Conservation (phyloP, 2,888 invertebrate species). For the Eupithecia abbreviata region DNA sequence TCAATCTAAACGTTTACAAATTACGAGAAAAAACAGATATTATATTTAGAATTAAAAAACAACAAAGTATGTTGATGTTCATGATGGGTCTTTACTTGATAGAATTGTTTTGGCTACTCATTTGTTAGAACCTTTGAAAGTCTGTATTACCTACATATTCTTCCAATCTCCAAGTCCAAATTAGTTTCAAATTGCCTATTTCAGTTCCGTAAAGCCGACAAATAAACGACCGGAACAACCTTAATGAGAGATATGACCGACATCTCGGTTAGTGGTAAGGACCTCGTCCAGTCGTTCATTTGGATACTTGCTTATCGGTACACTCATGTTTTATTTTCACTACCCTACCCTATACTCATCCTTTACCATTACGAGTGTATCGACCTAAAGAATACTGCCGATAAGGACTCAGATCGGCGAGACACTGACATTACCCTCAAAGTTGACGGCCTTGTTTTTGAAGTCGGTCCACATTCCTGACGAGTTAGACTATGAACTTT, state of each 20-base stretch:
- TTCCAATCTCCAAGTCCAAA: background rate
- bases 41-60: background rate
- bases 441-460: slow-evolving; percentile 36
- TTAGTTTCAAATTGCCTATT: background rate
- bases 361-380: slow-evolving; percentile 27
- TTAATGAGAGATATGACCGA: background rate
- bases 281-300: background rate
- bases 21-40: background rate
- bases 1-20: background rate
- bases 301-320: slow-evolving; percentile 9
- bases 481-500: slow-evolving; percentile 10
- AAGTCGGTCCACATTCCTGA: slow-evolving; percentile 18
- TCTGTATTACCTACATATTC: background rate
- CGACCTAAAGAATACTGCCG: slow-evolving; percentile 29
- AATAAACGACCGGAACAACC: slow-evolving; percentile 5
- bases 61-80: background rate
- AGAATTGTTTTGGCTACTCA: background rate
- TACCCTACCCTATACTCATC: slow-evolving; percentile 25
- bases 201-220: background rate
- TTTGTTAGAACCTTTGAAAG: background rate
- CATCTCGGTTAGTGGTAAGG: background rate
- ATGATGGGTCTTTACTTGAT: background rate
- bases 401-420: slow-evolving; percentile 26
- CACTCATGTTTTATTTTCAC: slow-evolving; percentile 13
- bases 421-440: slow-evolving; percentile 37